A percentile compares a stretch with the other conserved stretches of the same genome.
Evolutionary conservation across 2,797 vertebrate genomes (phyloP).

Genomic region (Microctenopoma stevenorrisi): DNA sequence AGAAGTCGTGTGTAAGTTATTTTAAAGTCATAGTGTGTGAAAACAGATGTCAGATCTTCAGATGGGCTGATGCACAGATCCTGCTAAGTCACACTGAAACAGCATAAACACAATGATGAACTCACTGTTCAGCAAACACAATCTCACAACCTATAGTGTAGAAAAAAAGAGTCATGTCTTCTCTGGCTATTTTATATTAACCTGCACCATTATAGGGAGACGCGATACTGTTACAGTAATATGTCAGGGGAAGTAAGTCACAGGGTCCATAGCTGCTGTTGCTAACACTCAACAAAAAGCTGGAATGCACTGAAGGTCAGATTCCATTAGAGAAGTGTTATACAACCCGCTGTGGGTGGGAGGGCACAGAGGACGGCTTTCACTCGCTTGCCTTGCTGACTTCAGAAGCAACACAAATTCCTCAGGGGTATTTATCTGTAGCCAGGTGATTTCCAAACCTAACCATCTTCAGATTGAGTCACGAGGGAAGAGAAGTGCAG

Average conservation of each 20-base stretch:
- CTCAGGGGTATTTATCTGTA: conserved; percentile 81
- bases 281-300: conserved; percentile 65
- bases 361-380: conserved; percentile 70
- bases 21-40: background rate
- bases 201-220: background rate
- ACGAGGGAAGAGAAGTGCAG: conserved; percentile 19
- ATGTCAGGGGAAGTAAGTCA: conserved; percentile 35
- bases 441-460: conserved; percentile 78
- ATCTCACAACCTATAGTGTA: background rate
- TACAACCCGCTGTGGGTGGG: conserved; percentile 61
- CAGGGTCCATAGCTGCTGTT: conserved; percentile 54
- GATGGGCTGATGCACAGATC: background rate
- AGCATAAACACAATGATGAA: background rate
- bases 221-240: conserved; percentile 22
- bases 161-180: background rate
- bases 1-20: background rate
- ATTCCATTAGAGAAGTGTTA: conserved; percentile 78
- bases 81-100: background rate
- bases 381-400: conserved; percentile 73
- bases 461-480: conserved; percentile 42
- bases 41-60: background rate
- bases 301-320: conserved; percentile 82
- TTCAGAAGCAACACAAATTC: conserved; percentile 80
- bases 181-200: background rate
- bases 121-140: background rate